Evolutionary conservation across 2,888 invertebrate species (phyloP), one percentile per base, ranked within the genome.

Genomic region (Pristionchus fissidentatus): DNA sequence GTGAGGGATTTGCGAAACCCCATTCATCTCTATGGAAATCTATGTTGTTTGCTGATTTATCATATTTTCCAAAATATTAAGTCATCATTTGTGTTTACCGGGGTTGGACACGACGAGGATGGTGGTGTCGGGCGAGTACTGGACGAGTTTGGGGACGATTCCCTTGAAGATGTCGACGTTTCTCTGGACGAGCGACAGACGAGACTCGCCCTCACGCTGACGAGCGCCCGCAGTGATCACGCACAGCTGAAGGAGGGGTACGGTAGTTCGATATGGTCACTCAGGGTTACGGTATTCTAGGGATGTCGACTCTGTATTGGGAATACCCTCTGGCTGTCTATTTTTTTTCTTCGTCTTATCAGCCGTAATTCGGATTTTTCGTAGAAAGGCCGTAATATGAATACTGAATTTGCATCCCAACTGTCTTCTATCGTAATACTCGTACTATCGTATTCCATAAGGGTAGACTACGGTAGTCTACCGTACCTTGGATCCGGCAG

Each of bases 211-310:
- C 92, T 96, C 96, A 82, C 95, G 95, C 93, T 97, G 97, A 41
- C 97, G 94, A 26, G 96, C 97, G 2, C 97, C 97, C 5, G 97
- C 97, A 0, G 97, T 97, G 82, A 97, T 95, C 85, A 97, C 95
- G 93, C 96, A 96, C 60, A 97, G 93, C 80, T 83, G 35, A 15
- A 73, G 62, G 19, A 32, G 60, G 60, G 29, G 7, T 38, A 26
- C n/a, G 3, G 3, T 22, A 41, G 22, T 38, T 3, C 8, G 43
- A 49, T 49, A 49, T 49, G n/a, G n/a, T n/a, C n/a, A n/a, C n/a
- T n/a, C n/a, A n/a, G n/a, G n/a, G n/a, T n/a, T n/a, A n/a, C n/a
- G n/a, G n/a, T n/a, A n/a, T n/a, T n/a, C n/a, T n/a, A n/a, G n/a
- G n/a, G n/a, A n/a, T n/a, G n/a, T n/a, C n/a, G n/a, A n/a, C n/a